Percentiles rank a stretch among this genome's conserved stretches.
Conservation (phyloP, 2,888 invertebrate species). For the Dolomedes plantarius region DNA sequence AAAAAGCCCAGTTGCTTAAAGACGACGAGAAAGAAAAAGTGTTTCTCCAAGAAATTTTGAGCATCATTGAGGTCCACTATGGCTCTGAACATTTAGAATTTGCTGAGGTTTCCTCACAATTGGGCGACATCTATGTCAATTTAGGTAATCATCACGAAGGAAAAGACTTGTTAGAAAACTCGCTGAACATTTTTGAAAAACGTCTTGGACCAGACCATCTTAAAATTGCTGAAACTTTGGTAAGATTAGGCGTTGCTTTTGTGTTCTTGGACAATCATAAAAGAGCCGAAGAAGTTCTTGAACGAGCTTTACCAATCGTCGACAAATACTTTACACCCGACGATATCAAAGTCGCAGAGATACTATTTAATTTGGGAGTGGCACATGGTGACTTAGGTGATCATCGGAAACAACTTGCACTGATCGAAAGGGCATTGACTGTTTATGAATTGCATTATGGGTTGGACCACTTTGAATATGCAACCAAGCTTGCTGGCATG, state of each 20-base stretch:
- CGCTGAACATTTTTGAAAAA: constrained; percentile 7
- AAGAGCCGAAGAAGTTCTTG: constrained; percentile 25
- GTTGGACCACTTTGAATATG: constrained; percentile 37
- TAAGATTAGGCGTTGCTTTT: constrained; percentile 28
- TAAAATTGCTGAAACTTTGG: constrained; percentile 39
- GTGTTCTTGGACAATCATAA: constrained; percentile 39
- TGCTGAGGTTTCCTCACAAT: constrained; percentile 18
- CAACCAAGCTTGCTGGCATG: constrained; percentile 38
- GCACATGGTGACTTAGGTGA: constrained; percentile 52
- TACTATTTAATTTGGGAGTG: constrained; percentile 30
- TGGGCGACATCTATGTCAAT: constrained; percentile 28
- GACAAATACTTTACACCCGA: constrained; percentile 15
- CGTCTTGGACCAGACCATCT: not conserved
- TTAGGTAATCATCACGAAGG: constrained; percentile 32
- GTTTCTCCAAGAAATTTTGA: constrained; percentile 24
- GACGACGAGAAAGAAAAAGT: constrained; percentile 28
- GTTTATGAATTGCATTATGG: constrained; percentile 36
- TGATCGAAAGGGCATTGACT: constrained; percentile 29
- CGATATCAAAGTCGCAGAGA: constrained; percentile 33
- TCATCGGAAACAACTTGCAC: constrained; percentile 36
- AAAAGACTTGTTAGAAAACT: constrained; percentile 13
- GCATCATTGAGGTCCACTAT: constrained; percentile 2
- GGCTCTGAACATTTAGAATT: constrained; percentile 16
- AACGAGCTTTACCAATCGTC: constrained; percentile 34
- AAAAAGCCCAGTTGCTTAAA: constrained; percentile 1